phyloP scores from a whole-genome alignment of 2,113 vertebrate genomes.

The Pantherophis guttatus region DNA sequence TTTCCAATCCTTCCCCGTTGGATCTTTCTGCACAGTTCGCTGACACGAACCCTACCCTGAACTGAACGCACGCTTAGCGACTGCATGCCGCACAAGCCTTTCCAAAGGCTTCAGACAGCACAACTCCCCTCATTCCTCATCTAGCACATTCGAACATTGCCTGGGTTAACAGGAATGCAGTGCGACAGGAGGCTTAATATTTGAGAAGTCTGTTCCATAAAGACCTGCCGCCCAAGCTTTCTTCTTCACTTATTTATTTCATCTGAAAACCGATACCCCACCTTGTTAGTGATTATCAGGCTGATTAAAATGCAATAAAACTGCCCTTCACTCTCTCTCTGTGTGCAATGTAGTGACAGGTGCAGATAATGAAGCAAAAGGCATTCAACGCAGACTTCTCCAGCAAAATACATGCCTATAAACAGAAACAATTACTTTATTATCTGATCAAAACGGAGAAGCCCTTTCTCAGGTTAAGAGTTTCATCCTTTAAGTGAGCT shows the following conservation, averaged over 20 bases:
- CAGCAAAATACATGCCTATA: not conserved
- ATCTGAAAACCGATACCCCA: not conserved
- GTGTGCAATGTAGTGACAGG: not conserved
- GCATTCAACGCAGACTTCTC: not conserved
- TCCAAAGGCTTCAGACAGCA: not conserved
- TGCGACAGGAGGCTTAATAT: not conserved
- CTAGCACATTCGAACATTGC: not conserved
- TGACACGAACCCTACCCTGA: not conserved
- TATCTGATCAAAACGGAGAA: not conserved
- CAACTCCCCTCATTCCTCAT: not conserved
- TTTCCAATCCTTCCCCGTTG: not conserved
- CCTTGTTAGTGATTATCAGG: not conserved
- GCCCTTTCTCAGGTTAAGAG: not conserved
- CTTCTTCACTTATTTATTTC: not conserved
- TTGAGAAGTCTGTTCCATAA: not conserved
- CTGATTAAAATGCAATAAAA: not conserved
- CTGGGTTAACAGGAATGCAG: not conserved
- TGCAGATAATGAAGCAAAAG: not conserved
- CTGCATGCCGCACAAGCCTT: not conserved
- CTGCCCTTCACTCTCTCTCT: not conserved
- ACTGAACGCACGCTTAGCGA: not conserved
- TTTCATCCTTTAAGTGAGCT: not conserved
- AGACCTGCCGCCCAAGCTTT: not conserved
- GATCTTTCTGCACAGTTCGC: not conserved
- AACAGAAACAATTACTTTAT: not conserved